These are phyloP conservation scores for Drosophila prostipennis DNA, from an alignment of 2,888 invertebrate species.

Conservation along the genomic window DNA sequence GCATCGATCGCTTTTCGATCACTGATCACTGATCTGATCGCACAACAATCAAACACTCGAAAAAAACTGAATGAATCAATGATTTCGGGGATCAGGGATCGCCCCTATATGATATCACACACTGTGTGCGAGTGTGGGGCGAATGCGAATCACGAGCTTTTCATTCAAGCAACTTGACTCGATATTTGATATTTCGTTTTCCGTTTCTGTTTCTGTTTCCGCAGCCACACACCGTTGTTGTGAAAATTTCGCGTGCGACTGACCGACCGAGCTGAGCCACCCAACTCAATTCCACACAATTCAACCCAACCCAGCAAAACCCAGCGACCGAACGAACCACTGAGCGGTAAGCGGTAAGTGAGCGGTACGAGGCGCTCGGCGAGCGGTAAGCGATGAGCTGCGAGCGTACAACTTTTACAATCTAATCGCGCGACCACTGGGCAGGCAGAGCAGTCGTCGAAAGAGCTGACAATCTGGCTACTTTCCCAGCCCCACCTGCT, in stretches of 20 bases:
- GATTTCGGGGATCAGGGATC: slow-evolving; percentile 30
- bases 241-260: slow-evolving; percentile 70
- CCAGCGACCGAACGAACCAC: slow-evolving; percentile 9
- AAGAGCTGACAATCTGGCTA: slow-evolving; percentile 6
- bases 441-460: slow-evolving; percentile 43
- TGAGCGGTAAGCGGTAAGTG: slow-evolving; percentile 13
- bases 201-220: not conserved
- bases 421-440: slow-evolving; percentile 66
- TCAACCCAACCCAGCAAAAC: slow-evolving; percentile 1
- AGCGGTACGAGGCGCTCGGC: not conserved
- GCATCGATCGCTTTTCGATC: slow-evolving; percentile 19
- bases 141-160: slow-evolving; percentile 14
- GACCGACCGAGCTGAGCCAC: slow-evolving; percentile 34
- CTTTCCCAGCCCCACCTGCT: slow-evolving; percentile 36
- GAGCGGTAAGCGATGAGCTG: slow-evolving; percentile 36
- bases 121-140: too few relatives aligned
- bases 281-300: slow-evolving; percentile 5
- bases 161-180: not conserved
- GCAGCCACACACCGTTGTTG: slow-evolving; percentile 45
- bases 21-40: slow-evolving; percentile 19
- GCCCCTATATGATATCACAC: slow-evolving; percentile 34
- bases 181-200: not conserved
- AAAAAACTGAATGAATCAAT: slow-evolving; percentile 20
- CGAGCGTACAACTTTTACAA: slow-evolving; percentile 52
- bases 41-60: slow-evolving; percentile 2